Conservation (phyloP, 2,888 invertebrate genomes). For the Aspidiotus rigidus region DNA sequence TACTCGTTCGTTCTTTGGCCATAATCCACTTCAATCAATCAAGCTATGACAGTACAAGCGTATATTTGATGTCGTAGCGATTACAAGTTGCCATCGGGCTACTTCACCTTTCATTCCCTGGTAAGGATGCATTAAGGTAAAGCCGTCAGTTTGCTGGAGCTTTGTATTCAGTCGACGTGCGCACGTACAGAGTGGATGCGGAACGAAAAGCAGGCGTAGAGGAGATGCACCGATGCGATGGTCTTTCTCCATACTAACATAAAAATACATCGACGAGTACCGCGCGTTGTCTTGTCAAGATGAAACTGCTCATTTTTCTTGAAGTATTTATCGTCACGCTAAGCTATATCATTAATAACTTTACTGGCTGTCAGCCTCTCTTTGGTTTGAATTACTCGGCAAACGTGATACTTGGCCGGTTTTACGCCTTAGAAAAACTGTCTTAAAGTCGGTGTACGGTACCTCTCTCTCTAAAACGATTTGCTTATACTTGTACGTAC, state of each 20-base stretch:
- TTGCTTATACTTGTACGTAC: no score
- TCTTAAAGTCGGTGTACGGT: no score
- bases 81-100: conserved; percentile 31
- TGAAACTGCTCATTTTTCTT: conserved; percentile 32
- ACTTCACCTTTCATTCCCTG: conserved; percentile 16
- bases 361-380: conserved; percentile 19
- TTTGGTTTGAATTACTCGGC: not conserved
- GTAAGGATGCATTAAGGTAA: conserved; percentile 23
- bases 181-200: conserved; percentile 7
- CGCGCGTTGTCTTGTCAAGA: conserved; percentile 28
- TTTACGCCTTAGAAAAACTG: not conserved
- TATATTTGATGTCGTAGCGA: conserved; percentile 20
- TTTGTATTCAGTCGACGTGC: conserved; percentile 26
- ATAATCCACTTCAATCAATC: conserved; percentile 32
- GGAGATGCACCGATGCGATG: not conserved
- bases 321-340: conserved; percentile 33
- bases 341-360: conserved; percentile 31
- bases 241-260: not conserved
- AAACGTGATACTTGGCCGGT: conserved; percentile 14
- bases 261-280: not conserved
- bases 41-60: conserved; percentile 31
- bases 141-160: conserved; percentile 22
- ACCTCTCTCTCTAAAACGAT: no score
- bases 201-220: not conserved
- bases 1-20: conserved; percentile 19